phyloP scores from a whole-genome alignment of 2,888 invertebrate genomes.

The Axea sp. region DNA sequence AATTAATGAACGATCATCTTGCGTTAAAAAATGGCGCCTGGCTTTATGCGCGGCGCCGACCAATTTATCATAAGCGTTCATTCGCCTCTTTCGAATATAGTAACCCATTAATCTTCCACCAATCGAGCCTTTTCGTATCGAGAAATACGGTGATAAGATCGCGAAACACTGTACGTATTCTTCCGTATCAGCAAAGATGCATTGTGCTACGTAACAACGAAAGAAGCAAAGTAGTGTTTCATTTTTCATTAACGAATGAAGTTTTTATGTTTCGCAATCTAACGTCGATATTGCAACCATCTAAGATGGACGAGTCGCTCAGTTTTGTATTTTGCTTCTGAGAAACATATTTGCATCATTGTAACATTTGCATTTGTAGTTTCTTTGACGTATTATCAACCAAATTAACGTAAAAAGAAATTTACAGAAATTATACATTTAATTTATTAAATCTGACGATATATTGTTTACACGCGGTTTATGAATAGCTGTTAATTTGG shows the following conservation, averaged over 20 bases:
- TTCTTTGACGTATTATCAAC: too few relatives aligned
- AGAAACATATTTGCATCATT: too few relatives aligned
- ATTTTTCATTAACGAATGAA: slow-evolving; percentile 44
- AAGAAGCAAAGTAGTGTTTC: slow-evolving; percentile 16
- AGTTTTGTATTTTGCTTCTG: slow-evolving; percentile 1
- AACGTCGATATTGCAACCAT: too few relatives aligned
- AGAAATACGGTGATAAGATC: slow-evolving; percentile 49
- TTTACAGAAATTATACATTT: too few relatives aligned
- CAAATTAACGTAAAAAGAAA: too few relatives aligned
- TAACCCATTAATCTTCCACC: slow-evolving; percentile 49
- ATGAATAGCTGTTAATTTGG: too few relatives aligned
- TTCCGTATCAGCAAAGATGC: slow-evolving; percentile 36
- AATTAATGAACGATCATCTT: slow-evolving; percentile 52
- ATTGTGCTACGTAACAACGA: slow-evolving; percentile 29
- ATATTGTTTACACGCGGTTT: too few relatives aligned
- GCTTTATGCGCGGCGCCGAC: slow-evolving; percentile 35
- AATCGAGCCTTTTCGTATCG: slow-evolving; percentile 55
- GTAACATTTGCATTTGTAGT: too few relatives aligned
- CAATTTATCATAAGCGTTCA: slow-evolving; percentile 50
- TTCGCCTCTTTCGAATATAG: slow-evolving; percentile 44
- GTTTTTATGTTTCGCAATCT: too few relatives aligned
- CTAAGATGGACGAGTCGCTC: neutral
- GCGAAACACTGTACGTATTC: slow-evolving; percentile 50
- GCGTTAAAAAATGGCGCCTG: slow-evolving; percentile 44
- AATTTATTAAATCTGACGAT: too few relatives aligned